Base-by-base conservation (phyloP, 2,888 invertebrate species). In the Agrochola circellaris region DNA sequence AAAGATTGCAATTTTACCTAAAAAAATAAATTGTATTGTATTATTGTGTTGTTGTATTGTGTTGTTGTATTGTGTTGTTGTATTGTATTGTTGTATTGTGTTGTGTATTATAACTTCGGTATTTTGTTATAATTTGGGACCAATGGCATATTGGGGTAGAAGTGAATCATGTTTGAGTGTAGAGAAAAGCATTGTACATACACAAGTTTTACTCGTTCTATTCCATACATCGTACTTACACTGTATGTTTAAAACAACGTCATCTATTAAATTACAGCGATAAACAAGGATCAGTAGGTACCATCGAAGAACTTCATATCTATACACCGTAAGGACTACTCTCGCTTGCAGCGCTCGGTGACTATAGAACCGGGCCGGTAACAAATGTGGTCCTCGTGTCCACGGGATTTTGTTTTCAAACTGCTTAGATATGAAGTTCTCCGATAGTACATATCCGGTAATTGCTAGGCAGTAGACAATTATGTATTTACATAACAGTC, bases 1-100 rank as follows among this genome's bases (percentile, higher is more conserved):
- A 89, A 78, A 0, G 89, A 82, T 17, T 79, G 79, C 26, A 92
- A 60, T 45, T 90, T 88, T 7, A 93, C 68, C 93, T 93, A 77
- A 45, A 83, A 89, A 76, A 15, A 5, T 42, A 61, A 68, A 34
- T 6, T n/a, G 3, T 45, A 45, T 45, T 13, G 42, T 13, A 42
- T 38, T 42, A 11, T 30, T 30, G 30, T 23, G 17, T 54, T 56
- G 3, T 67, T 30, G 1, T 38, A 8, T 38, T 38, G 38, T 38
- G 38, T 38, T 38, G 7, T 6, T 38, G 38, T 38, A 8, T 26
- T n/a, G 3, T 45, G 15, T 45, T 13, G 42, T 13, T 13, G 6
- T 42, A 11, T 30, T 30, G 30, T 23, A 11, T 54, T 56, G 3
- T 67, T 30, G 1, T 38, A 8, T 38, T 38, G 38, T 38, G 38